Conservation (phyloP, 53 echinoderm and acorn worm species). For the Actinopyga echinites region DNA sequence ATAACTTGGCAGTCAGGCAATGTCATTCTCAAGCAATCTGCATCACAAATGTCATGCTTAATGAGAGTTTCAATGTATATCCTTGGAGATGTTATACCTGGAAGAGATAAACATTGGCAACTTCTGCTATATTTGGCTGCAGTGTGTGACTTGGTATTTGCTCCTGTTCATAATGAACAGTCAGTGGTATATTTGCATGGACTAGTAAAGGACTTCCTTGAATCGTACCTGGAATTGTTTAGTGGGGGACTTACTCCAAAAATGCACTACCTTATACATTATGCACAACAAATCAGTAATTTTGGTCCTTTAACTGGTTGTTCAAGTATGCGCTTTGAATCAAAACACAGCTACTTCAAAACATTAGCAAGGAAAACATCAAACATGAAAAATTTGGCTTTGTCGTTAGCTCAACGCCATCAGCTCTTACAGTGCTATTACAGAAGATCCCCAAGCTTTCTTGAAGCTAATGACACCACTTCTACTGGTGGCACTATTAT, state of each 20-base stretch:
- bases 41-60: constrained; percentile 36
- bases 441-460: neutral
- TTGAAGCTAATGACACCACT: neutral
- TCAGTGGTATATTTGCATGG: constrained; percentile 1
- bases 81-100: constrained; percentile 27
- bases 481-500: constrained; percentile 3
- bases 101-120: constrained; percentile 10
- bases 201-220: constrained; percentile 38
- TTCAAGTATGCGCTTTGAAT: constrained; percentile 32
- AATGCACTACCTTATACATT: constrained; percentile 44
- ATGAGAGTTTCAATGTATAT: constrained; percentile 28
- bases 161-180: constrained; percentile 24
- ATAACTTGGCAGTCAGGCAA: neutral
- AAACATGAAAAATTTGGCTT: constrained; percentile 40
- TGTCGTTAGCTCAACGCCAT: constrained; percentile 37
- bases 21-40: constrained; percentile 33
- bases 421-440: constrained; percentile 48
- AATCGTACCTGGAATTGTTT: constrained; percentile 22
- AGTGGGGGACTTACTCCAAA: constrained; percentile 28
- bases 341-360: constrained; percentile 45
- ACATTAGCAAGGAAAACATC: constrained; percentile 37
- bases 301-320: constrained; percentile 41
- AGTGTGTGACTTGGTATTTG: constrained; percentile 26
- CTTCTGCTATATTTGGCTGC: constrained; percentile 21
- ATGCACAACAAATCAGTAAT: constrained; percentile 41